phyloP scores from a whole-genome alignment of 2,797 vertebrate species.

The Melanotaenia boesemani region DNA sequence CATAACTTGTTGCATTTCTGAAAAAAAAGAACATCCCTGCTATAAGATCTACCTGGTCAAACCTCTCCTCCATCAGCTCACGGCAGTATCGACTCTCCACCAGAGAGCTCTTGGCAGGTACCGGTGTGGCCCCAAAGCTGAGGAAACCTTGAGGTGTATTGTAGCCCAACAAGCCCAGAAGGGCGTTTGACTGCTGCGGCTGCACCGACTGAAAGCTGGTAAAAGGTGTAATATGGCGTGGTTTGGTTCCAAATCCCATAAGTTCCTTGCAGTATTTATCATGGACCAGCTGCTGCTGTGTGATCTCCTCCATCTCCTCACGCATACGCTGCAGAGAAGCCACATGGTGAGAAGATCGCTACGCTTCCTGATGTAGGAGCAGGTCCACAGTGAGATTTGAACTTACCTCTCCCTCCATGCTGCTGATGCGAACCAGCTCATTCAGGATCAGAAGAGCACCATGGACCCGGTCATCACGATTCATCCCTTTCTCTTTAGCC shows the following conservation, averaged over 20 bases:
- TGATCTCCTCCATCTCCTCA: conserved; percentile 99
- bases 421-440: conserved; percentile 98
- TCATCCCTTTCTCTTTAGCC: conserved; percentile 98
- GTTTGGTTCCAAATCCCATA: conserved; percentile 95
- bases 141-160: conserved; percentile 93
- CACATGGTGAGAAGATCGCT: neutral
- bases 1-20: neutral
- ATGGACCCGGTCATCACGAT: conserved; percentile 95
- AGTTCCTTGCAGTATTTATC: conserved; percentile 98
- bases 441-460: conserved; percentile 97
- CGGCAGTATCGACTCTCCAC: conserved; percentile 98
- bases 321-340: conserved; percentile 88
- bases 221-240: conserved; percentile 97
- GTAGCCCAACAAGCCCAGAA: conserved; percentile 94
- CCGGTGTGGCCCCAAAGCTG: conserved; percentile 90
- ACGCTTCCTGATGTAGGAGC: neutral
- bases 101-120: conserved; percentile 89
- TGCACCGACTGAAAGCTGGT: conserved; percentile 97
- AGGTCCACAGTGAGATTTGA: neutral
- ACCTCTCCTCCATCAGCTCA: conserved; percentile 97
- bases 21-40: conserved; percentile 4
- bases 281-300: conserved; percentile 97
- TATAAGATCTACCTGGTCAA: conserved; percentile 89
- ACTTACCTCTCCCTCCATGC: conserved; percentile 99
- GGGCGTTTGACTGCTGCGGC: conserved; percentile 94